Percentiles rank a stretch among this genome's conserved stretches.
phyloP scores from a whole-genome alignment of 1,140 invertebrate species.

The Mactra quadrangularis region DNA sequence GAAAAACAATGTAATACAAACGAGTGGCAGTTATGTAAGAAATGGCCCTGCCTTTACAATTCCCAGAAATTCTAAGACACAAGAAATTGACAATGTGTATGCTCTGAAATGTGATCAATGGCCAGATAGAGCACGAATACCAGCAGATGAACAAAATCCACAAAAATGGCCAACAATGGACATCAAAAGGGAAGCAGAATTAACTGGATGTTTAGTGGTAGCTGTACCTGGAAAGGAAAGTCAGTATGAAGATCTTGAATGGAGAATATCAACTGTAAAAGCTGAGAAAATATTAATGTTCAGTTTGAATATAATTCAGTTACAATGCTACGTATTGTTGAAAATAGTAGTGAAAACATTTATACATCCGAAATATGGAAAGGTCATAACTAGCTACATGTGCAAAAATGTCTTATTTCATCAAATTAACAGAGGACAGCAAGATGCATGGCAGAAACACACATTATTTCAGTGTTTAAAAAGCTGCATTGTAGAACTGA shows the following conservation, averaged over 20 bases:
- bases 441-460: not conserved
- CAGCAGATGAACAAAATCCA: not conserved
- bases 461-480: not conserved
- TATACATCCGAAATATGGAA: not conserved
- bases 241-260: not conserved
- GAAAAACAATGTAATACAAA: too few species aligned
- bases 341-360: constrained; percentile 24
- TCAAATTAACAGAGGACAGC: not conserved
- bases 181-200: not conserved
- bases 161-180: not conserved
- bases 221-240: not conserved
- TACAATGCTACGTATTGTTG: constrained; percentile 29
- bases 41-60: too few species aligned
- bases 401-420: constrained; percentile 37
- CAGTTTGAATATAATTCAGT: constrained; percentile 14
- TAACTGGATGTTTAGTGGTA: constrained; percentile 16
- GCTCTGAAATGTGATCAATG: too few species aligned
- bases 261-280: constrained; percentile 11
- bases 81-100: too few species aligned
- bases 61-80: too few species aligned
- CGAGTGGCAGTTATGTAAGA: too few species aligned
- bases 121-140: not conserved
- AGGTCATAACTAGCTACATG: constrained; percentile 11
- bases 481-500: not conserved
- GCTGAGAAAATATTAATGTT: constrained; percentile 28